A percentile compares a stretch with the other conserved stretches of the same genome.
These are phyloP conservation scores for Amorpha juglandis DNA, from an alignment of 2,888 invertebrate genomes.

Conservation along the genomic window DNA sequence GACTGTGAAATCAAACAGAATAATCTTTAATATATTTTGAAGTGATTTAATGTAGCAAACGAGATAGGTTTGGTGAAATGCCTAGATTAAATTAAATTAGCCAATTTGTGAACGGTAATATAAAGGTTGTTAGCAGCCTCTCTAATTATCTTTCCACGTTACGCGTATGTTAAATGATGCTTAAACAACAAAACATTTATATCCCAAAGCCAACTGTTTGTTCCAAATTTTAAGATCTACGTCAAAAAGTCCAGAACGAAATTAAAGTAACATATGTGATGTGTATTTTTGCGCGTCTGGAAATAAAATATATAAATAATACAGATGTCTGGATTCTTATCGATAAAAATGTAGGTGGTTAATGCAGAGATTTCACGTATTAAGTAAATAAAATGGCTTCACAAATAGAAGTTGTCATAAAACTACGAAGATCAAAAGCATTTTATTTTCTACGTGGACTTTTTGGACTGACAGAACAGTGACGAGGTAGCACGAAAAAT, in stretches of 20 bases:
- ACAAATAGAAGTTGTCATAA: constrained; percentile 38
- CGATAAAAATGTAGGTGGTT: constrained; percentile 30
- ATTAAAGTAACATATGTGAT: constrained; percentile 17
- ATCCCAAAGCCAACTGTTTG: constrained; percentile 30
- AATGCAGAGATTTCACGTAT: constrained; percentile 27
- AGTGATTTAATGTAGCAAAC: neutral
- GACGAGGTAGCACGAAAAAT: constrained; percentile 28
- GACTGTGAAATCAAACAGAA: neutral
- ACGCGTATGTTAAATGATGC: constrained; percentile 56
- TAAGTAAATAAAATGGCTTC: constrained; percentile 33
- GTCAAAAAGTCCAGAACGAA: constrained; percentile 32
- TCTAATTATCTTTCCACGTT: constrained; percentile 57
- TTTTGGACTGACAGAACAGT: constrained; percentile 36
- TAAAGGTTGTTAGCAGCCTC: constrained; percentile 41
- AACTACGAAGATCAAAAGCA: constrained; percentile 40
- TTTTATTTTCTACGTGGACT: constrained; percentile 33
- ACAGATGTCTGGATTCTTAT: constrained; percentile 36
- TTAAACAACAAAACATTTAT: constrained; percentile 52
- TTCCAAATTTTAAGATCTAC: constrained; percentile 30
- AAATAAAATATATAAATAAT: constrained; percentile 32
- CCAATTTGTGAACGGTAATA: constrained; percentile 34
- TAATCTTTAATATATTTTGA: no score
- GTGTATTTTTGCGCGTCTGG: constrained; percentile 28
- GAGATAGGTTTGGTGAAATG: constrained; percentile 3
- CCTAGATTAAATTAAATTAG: constrained; percentile 34